A percentile compares a stretch with the other conserved stretches of the same genome.
These are phyloP conservation scores for Trichogramma dendrolimi DNA, from an alignment of 2,888 invertebrate species.

Conservation along the genomic window DNA sequence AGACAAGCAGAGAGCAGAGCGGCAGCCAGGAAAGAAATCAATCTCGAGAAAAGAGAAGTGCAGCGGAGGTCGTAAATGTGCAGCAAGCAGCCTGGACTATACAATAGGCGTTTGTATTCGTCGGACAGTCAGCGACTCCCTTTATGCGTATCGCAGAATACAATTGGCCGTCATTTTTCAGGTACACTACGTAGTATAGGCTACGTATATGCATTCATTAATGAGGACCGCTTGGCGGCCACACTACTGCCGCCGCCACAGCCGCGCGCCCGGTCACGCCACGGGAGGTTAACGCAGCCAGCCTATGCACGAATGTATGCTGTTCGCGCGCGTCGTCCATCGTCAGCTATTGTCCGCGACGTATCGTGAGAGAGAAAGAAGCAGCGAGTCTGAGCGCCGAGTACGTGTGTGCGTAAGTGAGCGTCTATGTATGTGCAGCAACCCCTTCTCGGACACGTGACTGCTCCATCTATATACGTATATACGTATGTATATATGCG, in stretches of 20 bases:
- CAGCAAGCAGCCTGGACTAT: no score
- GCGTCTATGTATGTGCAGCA: slow-evolving; percentile 44
- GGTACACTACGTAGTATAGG: neutral
- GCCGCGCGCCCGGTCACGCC: slow-evolving; percentile 34
- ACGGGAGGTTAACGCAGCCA: slow-evolving; percentile 23
- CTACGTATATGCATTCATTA: slow-evolving; percentile 11
- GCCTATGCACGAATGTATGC: neutral
- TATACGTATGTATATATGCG: neutral
- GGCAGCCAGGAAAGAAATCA: no score
- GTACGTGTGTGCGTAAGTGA: slow-evolving; percentile 35
- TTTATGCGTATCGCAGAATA: neutral
- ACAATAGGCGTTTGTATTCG: neutral
- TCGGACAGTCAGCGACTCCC: neutral
- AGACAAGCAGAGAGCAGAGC: no score
- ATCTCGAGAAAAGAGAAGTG: no score
- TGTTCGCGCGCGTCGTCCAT: neutral
- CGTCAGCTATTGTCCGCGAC: neutral
- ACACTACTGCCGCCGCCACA: slow-evolving; percentile 27
- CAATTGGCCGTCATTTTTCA: slow-evolving; percentile 21
- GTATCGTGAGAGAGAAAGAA: slow-evolving; percentile 16
- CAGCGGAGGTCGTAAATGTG: no score
- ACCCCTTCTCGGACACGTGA: slow-evolving; percentile 45
- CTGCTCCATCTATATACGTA: slow-evolving; percentile 40
- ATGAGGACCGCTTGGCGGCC: slow-evolving; percentile 35
- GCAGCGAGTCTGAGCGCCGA: slow-evolving; percentile 31